Conservation (phyloP, 2,888 invertebrate genomes). For the Phalera bucephala region DNA sequence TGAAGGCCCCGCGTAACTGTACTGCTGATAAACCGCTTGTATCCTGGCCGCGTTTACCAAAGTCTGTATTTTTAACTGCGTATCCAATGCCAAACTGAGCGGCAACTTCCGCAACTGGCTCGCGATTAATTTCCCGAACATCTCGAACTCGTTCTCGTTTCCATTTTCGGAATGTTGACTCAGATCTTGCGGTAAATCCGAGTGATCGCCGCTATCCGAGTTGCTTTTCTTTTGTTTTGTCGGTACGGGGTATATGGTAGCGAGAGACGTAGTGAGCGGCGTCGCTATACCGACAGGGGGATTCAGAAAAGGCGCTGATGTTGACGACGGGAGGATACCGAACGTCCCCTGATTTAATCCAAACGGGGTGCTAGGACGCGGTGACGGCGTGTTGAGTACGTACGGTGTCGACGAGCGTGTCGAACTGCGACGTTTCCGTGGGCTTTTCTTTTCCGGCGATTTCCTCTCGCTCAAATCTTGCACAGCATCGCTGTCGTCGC, state of each 20-base stretch:
- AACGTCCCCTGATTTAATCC: constrained; percentile 67
- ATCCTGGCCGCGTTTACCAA: constrained; percentile 73
- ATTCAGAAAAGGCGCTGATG: constrained; percentile 68
- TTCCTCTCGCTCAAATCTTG: constrained; percentile 76
- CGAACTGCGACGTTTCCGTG: constrained; percentile 73
- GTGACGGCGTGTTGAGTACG: constrained; percentile 75
- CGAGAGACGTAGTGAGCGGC: constrained; percentile 71
- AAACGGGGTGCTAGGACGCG: constrained; percentile 74
- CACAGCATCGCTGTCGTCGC: constrained; percentile 76
- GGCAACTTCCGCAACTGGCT: constrained; percentile 74
- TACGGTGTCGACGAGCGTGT: constrained; percentile 74
- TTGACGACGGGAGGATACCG: constrained; percentile 65
- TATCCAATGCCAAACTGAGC: constrained; percentile 70
- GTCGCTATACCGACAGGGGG: constrained; percentile 78
- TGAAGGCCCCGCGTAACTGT: constrained; percentile 74
- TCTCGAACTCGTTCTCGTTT: constrained; percentile 77
- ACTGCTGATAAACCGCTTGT: constrained; percentile 77
- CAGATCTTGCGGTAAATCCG: constrained; percentile 70
- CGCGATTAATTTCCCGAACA: constrained; percentile 77
- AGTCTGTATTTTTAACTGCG: constrained; percentile 75
- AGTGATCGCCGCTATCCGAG: constrained; percentile 59
- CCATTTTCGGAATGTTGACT: constrained; percentile 74
- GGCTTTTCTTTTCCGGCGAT: constrained; percentile 75
- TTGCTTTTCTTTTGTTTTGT: constrained; percentile 70
- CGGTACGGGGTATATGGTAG: constrained; percentile 70